These are phyloP conservation scores for Rhagonycha lutea DNA, from an alignment of 2,888 invertebrate genomes.

Conservation along the genomic window DNA sequence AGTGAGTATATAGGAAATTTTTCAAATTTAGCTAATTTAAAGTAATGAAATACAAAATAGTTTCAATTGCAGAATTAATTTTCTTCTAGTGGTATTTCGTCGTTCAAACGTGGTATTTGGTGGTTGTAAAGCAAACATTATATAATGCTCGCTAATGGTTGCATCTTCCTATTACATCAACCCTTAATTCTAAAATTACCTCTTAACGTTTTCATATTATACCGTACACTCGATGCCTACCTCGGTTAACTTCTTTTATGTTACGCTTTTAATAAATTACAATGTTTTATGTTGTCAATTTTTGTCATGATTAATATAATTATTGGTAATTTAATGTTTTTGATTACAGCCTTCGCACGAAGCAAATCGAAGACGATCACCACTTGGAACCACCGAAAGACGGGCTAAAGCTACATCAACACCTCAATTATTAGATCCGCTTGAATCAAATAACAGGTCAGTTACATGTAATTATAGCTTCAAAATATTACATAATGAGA, in stretches of 20 bases:
- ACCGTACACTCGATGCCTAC: not conserved
- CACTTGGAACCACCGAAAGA: slow-evolving; percentile 43
- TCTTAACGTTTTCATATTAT: not conserved
- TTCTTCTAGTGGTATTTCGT: slow-evolving; percentile 2
- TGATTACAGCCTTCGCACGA: slow-evolving; percentile 51
- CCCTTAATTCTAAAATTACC: not conserved
- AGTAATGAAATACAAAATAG: not conserved
- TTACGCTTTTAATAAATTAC: not conserved
- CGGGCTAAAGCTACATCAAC: slow-evolving; percentile 51
- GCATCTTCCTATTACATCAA: slow-evolving; percentile 4
- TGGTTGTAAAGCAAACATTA: not conserved
- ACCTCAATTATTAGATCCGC: slow-evolving; percentile 51
- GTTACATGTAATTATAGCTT: slow-evolving; percentile 14
- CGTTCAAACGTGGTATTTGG: not conserved
- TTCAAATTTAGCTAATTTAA: not conserved
- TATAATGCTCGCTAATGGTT: slow-evolving; percentile 14
- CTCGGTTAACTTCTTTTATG: too few species aligned
- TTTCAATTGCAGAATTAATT: slow-evolving; percentile 9
- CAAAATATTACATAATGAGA: slow-evolving; percentile 8
- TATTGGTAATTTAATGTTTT: not conserved
- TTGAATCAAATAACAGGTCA: slow-evolving; percentile 44
- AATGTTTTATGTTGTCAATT: not conserved
- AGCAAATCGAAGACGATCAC: slow-evolving; percentile 48
- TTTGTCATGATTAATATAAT: not conserved
- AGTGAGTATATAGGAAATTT: not conserved